Evolutionary conservation across 2,797 vertebrate genomes (phyloP).

Genomic region (Chelidonichthys spinosus): DNA sequence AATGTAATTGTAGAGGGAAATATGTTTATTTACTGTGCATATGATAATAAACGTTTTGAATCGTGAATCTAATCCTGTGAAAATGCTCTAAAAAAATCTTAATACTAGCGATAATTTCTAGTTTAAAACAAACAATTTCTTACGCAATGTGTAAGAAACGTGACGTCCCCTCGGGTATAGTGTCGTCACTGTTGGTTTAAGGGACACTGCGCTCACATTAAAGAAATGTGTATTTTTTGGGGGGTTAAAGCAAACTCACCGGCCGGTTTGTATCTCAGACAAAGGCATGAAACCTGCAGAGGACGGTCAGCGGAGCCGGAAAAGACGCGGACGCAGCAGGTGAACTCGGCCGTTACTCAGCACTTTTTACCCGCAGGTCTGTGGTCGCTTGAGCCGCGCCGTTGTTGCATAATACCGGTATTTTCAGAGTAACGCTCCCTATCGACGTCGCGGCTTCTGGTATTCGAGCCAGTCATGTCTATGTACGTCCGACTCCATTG

Average conservation of each 20-base stretch:
- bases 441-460: not conserved
- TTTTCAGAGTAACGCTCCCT: not conserved
- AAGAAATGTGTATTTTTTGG: not conserved
- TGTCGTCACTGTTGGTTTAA: not conserved
- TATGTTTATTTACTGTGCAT: too few relatives aligned
- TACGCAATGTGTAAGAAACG: not conserved
- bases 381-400: not conserved
- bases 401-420: slow-evolving; percentile 15
- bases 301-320: slow-evolving; percentile 20
- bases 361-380: not conserved
- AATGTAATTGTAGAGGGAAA: too few relatives aligned
- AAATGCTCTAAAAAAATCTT: too few relatives aligned
- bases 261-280: slow-evolving; percentile 40
- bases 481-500: slow-evolving; percentile 71
- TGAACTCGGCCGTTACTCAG: slow-evolving; percentile 1
- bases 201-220: not conserved
- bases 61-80: too few relatives aligned
- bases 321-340: slow-evolving; percentile 1
- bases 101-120: not conserved
- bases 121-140: not conserved
- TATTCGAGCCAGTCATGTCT: not conserved
- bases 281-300: slow-evolving; percentile 46
- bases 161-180: too few relatives aligned
- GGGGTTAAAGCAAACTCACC: slow-evolving; percentile 54
- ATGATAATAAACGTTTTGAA: too few relatives aligned